Base-by-base conservation (phyloP, 2,888 invertebrate genomes). In the Conchocele bisecta region DNA sequence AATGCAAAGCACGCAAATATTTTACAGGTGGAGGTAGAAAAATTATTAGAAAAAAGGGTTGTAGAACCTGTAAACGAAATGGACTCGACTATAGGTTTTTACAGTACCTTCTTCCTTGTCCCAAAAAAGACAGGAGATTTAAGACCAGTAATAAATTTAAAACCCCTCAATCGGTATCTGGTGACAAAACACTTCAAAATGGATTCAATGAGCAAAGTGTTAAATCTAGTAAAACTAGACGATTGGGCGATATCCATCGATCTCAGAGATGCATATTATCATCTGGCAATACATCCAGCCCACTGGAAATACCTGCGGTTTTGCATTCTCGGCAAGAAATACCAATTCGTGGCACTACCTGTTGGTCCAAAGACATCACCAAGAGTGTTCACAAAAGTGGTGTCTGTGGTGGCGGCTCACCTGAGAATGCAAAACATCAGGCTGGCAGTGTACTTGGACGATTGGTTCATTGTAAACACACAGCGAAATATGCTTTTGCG, bases 241-340 rank as follows among this genome's bases (percentile, higher is more conserved):
- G 67, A 68, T 56, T 61, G 46, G 46, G 67, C 67, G n/a, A 31
- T 67, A 28, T 57, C 35, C 15, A 57, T 54, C 28, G 58, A 57
- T 42, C 51, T 59, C 22, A 51, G 44, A 51, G 67, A 67, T 41
- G 60, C 60, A 15, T 60, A 67, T 59, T 29, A 60, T 28, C 60
- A 54, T 26, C 46, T 67, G 20, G 54, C 56, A 9, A 48, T 74
- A 22, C 54, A 53, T 44, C 53, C 64, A 51, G 50, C 41, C 1
- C 77, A 73, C 37, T 42, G 67, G 5, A 39, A 59, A 35, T 61
- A 63, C 48, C 68, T 66, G 4, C 44, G 72, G 6, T 72, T 76
- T 44, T 53, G 50, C 15, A 60, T 67, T 48, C 46, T 71, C 26
- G 64, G 61, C 20, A 42, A 31, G 60, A 58, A 48, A 3, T 65